Base-by-base conservation (phyloP, 1,140 invertebrate species). In the Lepidurus arcticus region DNA sequence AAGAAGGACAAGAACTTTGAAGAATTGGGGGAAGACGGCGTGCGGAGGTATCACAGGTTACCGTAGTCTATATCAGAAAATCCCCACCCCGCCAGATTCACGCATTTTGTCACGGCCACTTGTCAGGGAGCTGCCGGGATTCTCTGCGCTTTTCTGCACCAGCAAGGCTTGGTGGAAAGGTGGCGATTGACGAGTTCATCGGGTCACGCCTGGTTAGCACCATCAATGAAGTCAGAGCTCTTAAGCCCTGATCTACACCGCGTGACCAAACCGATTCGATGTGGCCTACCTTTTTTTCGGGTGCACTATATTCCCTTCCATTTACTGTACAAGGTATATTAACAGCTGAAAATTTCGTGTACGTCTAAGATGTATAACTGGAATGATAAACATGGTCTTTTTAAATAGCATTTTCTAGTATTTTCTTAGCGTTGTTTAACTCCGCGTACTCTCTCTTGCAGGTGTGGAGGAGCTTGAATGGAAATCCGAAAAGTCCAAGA, bases 151-250 rank as follows among this genome's bases (percentile, higher is more conserved):
- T 65, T 21, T 16, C 53, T 65, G 16, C 16, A 21, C 53, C 6
- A 9, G 21, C 16, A 65, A 21, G 53, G 6, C n/a, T 16, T 21
- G 53, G 53, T 13, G 16, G 16, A 13, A 65, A 65, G 53, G 9
- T 65, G 13, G 53, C 53, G 53, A 65, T 65, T 65, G 21, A 65
- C 53, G 53, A 65, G 53, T 65, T 65, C 53, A 65, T 65, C 53
- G 53, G 53, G 53, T 65, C 53, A 65, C 53, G 53, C 53, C 53
- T 65, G 53, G 53, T 65, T 65, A 65, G 53, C 53, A 65, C 53
- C 13, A 65, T 65, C 53, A 65, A 65, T 65, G 53, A 65, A 65
- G n/a, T 65, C n/a, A 65, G 53, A 65, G 53, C 53, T 21, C 21
- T 13, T 65, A 21, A 21, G 53, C 53, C 53, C 6, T 65, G 53